Base-by-base conservation (phyloP, 2,888 invertebrate genomes). In the Osmoderma eremita region DNA sequence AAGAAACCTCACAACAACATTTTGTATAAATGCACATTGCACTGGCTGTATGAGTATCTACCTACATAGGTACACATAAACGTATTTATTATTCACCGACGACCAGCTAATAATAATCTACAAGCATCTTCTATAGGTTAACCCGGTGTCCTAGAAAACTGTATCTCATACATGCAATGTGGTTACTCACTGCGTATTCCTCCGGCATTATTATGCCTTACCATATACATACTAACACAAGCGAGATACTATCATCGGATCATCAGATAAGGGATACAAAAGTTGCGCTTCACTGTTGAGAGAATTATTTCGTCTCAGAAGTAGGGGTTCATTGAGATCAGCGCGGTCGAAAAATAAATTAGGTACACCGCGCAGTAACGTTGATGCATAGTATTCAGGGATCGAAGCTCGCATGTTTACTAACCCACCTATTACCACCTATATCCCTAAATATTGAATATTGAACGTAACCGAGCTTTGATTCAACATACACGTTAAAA, bases 331-430 rank as follows among this genome's bases (percentile, higher is more conserved):
- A 39, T 39, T 56, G 54, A 48, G 48, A 3, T 12, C 20, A 48
- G 10, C 30, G 30, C 30, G n/a, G 8, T 48, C 20, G n/a, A 18
- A 48, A 20, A 45, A 48, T 36, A 62, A 62, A 42, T 62, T 61
- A 61, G 41, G 61, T 61, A 61, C 15, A 41, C 17, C 48, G 61
- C 61, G 22, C 42, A n/a, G 30, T 58, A 49, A 66, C 61, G 15
- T 20, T 66, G 61, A 66, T 66, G 58, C 66, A 66, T 66, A 49
- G 66, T 61, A 66, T 62, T 61, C 18, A 12, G 49, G 22, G 58
- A 61, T 66, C 61, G 58, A 38, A 61, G 65, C 58, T 65, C 58
- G 49, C 39, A 49, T 30, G 18, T 6, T 24, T 24, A 5, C 5
- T 24, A 3, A 48, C 6, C 50, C 49, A 58, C 58, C 39, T 39